Evolutionary conservation across 2,888 invertebrate genomes (phyloP).

Genomic region (Penaeus monodon): DNA sequence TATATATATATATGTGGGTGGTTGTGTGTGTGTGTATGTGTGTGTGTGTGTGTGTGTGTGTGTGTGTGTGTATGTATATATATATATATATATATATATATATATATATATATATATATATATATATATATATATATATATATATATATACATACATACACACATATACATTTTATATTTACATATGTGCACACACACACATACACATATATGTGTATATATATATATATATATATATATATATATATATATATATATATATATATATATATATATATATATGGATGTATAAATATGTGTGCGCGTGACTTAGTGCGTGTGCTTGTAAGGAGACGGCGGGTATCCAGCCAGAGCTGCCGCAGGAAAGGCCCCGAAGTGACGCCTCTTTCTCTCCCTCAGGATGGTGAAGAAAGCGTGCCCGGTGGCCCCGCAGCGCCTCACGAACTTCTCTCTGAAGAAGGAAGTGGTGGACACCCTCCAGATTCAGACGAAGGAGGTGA

Average conservation of each 20-base stretch:
- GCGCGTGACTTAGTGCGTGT: too few relatives aligned
- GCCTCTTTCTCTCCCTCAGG: too few relatives aligned
- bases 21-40: slow-evolving; percentile 4
- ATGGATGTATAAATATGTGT: too few relatives aligned
- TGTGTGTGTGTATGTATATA: slow-evolving; percentile 2
- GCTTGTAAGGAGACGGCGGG: too few relatives aligned
- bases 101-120: slow-evolving; percentile 3
- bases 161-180: too few relatives aligned
- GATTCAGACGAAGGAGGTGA: slow-evolving; percentile 2
- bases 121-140: neutral
- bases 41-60: slow-evolving; percentile 18
- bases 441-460: slow-evolving; percentile 2
- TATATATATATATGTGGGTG: slow-evolving; percentile 18
- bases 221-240: too few relatives aligned
- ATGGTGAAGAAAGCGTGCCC: too few relatives aligned
- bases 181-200: too few relatives aligned
- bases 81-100: slow-evolving; percentile 11
- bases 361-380: neutral
- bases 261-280: too few relatives aligned
- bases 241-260: too few relatives aligned
- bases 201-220: too few relatives aligned
- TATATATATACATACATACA: neutral
- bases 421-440: neutral
- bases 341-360: too few relatives aligned
- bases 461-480: slow-evolving; percentile 20